A percentile compares a stretch with the other conserved stretches of the same genome.
Evolutionary conservation across 2,113 vertebrate genomes (phyloP).

Genomic region (Furnarius figulus): DNA sequence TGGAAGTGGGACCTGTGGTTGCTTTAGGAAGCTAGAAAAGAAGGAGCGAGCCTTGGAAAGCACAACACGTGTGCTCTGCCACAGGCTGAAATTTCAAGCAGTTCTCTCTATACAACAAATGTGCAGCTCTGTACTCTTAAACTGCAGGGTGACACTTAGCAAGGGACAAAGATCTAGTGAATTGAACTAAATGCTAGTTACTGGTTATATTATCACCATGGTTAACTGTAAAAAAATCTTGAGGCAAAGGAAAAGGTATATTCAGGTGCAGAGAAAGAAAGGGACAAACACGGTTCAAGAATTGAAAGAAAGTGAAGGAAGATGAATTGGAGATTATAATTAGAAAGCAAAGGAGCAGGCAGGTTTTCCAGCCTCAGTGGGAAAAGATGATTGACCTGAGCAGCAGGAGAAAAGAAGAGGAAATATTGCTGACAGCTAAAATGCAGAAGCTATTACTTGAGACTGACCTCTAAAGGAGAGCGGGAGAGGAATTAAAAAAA

Average conservation of each 20-base stretch:
- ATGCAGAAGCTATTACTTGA: conserved; percentile 55
- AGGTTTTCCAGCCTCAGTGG: conserved; percentile 40
- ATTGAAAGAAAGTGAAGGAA: conserved; percentile 6
- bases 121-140: background rate
- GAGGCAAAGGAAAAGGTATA: background rate
- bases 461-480: conserved; percentile 16
- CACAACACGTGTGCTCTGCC: background rate
- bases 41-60: background rate
- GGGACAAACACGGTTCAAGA: background rate
- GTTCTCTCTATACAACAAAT: background rate
- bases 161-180: background rate
- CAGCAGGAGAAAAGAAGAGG: conserved; percentile 39
- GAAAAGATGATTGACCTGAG: conserved; percentile 58
- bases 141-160: background rate
- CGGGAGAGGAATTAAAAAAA: background rate
- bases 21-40: background rate
- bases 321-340: conserved; percentile 45
- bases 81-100: background rate
- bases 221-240: background rate
- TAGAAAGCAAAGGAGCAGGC: conserved; percentile 43
- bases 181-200: background rate
- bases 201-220: background rate
- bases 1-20: background rate
- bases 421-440: conserved; percentile 62
- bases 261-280: background rate